Conservation (phyloP, 2,113 vertebrate species). For the Oryzias curvinotus region DNA sequence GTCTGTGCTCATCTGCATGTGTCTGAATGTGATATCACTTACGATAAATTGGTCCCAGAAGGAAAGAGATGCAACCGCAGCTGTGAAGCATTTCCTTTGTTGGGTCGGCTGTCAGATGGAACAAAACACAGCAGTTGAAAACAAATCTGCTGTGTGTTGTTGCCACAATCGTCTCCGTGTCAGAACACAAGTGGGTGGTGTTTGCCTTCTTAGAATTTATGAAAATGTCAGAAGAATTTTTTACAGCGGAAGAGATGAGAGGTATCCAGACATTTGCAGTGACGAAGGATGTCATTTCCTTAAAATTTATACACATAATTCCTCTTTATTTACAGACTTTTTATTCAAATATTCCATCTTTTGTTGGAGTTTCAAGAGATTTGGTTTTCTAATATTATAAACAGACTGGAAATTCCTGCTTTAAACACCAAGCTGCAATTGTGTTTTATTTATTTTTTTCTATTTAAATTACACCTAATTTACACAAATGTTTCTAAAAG, state of each 20-base stretch:
- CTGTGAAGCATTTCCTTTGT: slow-evolving; percentile 8
- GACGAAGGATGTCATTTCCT: no score
- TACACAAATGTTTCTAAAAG: no score
- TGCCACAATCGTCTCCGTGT: not conserved
- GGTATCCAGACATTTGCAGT: no score
- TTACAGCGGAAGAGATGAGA: not conserved
- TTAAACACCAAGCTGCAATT: no score
- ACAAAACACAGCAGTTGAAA: slow-evolving; percentile 8
- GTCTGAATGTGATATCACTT: slow-evolving; percentile 19
- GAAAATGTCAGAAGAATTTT: not conserved
- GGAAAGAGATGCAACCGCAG: slow-evolving; percentile 20
- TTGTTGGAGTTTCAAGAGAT: no score
- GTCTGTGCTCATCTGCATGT: not conserved
- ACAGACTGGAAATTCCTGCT: no score
- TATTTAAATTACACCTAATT: no score
- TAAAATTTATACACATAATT: no score
- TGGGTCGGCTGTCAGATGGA: slow-evolving; percentile 8
- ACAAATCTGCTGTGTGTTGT: slow-evolving; percentile 8
- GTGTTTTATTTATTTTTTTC: no score
- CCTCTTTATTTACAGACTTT: no score
- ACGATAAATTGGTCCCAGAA: slow-evolving; percentile 29
- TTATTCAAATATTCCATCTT: no score
- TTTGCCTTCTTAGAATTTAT: slow-evolving; percentile 4
- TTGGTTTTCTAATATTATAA: no score
- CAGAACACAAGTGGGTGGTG: not conserved